Base-by-base conservation (phyloP, 2,888 invertebrate species). In the Andrena praecox region DNA sequence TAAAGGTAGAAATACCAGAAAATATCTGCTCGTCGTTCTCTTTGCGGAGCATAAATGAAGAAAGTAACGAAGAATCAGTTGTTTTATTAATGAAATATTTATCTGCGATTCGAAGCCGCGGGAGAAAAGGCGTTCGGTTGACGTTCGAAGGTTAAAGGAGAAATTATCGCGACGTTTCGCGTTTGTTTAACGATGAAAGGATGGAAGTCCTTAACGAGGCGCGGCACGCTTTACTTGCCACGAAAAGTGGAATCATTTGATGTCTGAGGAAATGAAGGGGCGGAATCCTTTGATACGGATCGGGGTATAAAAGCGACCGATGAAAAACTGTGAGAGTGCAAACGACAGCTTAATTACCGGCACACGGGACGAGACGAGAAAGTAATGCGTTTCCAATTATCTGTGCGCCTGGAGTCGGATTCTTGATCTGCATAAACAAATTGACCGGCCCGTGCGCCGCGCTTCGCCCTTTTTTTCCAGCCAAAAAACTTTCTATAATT, bases 321-420 rank as follows among this genome's bases (percentile, higher is more conserved):
- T 12, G 50, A 74, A 60, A 64, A 59, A 56, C 31, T 27, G 12
- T 12, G 31, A 10, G 48, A 27, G 48, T 81, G 81, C 66, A 70
- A 74, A 74, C 54, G 81, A 79, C 81, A 79, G 78, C 64, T 81
- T 81, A 81, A 81, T 81, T 81, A 81, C 73, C 66, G 66, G 31
- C 31, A 24, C 56, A n/a, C 50, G 63, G 27, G 12, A 29, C 20
- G 27, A 54, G 5, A 54, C 8, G 74, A 64, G 48, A 66, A 81
- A 70, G 74, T 81, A 74, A 81, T 81, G 70, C 73, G 69, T 74
- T 79, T 81, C 35, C 81, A 79, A 81, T 81, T 81, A 79, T 74
- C 66, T 24, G 48, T 20, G 10, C 31, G 16, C 5, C 42, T 59
- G 4, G n/a, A 10, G 5, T 64, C 68, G 68, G 67, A 80, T 73